These are phyloP conservation scores for Homarus gammarus DNA, from an alignment of 2,888 invertebrate genomes.

Conservation along the genomic window DNA sequence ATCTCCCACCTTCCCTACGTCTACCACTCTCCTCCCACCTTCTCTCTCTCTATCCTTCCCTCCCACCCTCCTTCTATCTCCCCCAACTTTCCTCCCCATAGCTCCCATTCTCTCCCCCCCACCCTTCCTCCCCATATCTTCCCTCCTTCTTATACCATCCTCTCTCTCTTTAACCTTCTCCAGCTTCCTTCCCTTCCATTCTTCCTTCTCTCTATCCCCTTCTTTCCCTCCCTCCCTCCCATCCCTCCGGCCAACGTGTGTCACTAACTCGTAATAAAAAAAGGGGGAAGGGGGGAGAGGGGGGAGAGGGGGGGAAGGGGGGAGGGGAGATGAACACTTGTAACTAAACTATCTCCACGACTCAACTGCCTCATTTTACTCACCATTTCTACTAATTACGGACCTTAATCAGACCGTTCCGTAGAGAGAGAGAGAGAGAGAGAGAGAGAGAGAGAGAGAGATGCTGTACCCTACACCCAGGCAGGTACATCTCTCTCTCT, in stretches of 20 bases:
- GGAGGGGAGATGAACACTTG: slow-evolving; percentile 28
- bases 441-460: slow-evolving; percentile 10
- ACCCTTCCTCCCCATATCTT: too few relatives aligned
- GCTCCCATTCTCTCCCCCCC: too few relatives aligned
- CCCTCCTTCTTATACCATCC: too few relatives aligned
- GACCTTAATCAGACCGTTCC: slow-evolving; percentile 51
- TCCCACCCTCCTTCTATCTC: not conserved
- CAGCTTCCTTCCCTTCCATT: too few relatives aligned
- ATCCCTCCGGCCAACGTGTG: too few relatives aligned
- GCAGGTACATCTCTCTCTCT: not conserved
- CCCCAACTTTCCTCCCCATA: too few relatives aligned
- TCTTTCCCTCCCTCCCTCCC: too few relatives aligned
- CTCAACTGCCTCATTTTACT: slow-evolving; percentile 55
- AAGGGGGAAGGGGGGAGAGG: too few relatives aligned
- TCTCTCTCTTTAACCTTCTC: too few relatives aligned
- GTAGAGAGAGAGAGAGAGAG: slow-evolving; percentile 30
- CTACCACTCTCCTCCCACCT: not conserved
- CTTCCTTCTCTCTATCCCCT: not conserved
- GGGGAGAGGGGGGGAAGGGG: too few relatives aligned
- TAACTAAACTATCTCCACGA: slow-evolving; percentile 54
- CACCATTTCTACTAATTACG: slow-evolving; percentile 58
- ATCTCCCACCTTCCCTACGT: not conserved
- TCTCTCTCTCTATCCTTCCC: not conserved
- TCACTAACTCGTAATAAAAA: too few relatives aligned
- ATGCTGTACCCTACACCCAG: too few relatives aligned